phyloP scores from a whole-genome alignment of 2,113 vertebrate species.

The Salvelinus namaycush region DNA sequence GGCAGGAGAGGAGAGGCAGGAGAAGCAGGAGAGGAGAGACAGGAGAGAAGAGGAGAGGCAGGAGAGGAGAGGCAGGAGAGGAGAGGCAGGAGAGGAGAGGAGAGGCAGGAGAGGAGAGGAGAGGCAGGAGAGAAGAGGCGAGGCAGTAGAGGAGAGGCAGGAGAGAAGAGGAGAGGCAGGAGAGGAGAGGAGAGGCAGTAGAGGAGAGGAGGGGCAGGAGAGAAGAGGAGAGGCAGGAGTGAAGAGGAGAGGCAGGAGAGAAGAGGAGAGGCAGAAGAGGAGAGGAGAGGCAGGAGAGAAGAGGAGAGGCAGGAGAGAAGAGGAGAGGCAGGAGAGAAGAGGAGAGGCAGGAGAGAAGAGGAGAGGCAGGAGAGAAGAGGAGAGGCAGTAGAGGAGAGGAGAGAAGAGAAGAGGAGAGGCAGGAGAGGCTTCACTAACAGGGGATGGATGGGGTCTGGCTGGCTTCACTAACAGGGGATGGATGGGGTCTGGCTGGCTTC shows the following conservation, averaged over 20 bases:
- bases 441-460: too few species aligned
- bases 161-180: neutral
- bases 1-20: too few species aligned
- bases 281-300: neutral
- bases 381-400: neutral
- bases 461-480: too few species aligned
- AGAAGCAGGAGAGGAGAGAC: neutral
- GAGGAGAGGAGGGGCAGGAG: too few species aligned
- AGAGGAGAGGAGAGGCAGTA: too few species aligned
- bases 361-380: neutral
- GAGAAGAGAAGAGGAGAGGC: too few species aligned
- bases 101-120: too few species aligned
- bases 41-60: neutral
- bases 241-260: neutral
- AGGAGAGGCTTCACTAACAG: too few species aligned
- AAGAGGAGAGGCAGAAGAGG: neutral
- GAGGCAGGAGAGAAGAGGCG: neutral
- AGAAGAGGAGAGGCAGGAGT: neutral
- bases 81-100: neutral
- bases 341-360: neutral
- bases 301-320: neutral
- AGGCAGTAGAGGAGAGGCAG: neutral
- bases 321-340: neutral
- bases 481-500: too few species aligned
- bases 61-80: too few species aligned